Conservation (phyloP, 2,888 invertebrate species). For the Erynnis tages region DNA sequence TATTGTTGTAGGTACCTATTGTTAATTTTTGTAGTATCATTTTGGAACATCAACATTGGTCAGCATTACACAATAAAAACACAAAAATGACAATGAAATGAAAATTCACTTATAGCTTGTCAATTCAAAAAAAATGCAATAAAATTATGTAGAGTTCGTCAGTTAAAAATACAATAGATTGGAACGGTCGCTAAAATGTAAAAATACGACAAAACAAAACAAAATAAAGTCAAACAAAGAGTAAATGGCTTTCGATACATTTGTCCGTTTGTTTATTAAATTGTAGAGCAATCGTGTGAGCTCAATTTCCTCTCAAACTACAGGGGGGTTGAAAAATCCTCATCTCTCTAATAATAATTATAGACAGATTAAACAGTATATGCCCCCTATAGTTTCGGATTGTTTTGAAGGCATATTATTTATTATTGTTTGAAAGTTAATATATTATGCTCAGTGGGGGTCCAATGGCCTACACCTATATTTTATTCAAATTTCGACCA, state of each 20-base stretch:
- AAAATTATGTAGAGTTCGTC: slow-evolving; percentile 1
- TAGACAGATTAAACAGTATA: too few relatives aligned
- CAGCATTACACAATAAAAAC: too few relatives aligned
- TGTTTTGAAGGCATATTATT: too few relatives aligned
- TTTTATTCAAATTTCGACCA: too few relatives aligned
- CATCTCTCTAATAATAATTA: neutral
- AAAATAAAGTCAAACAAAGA: neutral
- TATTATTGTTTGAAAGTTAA: too few relatives aligned
- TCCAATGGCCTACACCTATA: too few relatives aligned
- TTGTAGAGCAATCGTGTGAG: neutral
- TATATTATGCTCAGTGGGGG: too few relatives aligned
- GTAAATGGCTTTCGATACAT: neutral
- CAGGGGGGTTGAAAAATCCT: neutral
- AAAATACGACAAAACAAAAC: slow-evolving; percentile 2
- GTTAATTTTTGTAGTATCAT: too few relatives aligned
- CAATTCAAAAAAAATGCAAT: neutral
- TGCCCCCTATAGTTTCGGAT: too few relatives aligned
- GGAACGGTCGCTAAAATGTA: neutral
- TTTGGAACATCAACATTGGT: too few relatives aligned
- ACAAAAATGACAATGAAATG: neutral
- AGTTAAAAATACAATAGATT: neutral
- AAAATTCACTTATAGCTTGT: slow-evolving; percentile 1
- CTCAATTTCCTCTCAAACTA: neutral
- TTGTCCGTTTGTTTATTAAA: neutral
- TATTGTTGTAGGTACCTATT: too few relatives aligned